phyloP scores from a whole-genome alignment of 2,113 vertebrate genomes.

The Zosterops lateralis region DNA sequence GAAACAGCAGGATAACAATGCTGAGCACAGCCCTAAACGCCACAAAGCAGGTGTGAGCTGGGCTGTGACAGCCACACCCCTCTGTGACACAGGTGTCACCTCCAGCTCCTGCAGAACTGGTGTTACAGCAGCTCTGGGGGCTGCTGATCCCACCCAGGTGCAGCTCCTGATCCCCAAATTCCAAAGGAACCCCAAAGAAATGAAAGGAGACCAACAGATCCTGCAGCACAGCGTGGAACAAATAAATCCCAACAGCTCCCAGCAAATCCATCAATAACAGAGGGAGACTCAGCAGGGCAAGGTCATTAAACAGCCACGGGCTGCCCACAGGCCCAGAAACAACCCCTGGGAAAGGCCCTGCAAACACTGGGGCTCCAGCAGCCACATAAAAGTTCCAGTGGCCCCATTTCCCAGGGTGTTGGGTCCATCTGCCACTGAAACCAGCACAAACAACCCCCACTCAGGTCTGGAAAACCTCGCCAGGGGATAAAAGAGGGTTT shows the following conservation, averaged over 20 bases:
- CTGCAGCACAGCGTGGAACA: not conserved
- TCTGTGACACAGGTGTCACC: not conserved
- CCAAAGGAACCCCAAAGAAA: not conserved
- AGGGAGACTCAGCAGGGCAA: not conserved
- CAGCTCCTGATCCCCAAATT: not conserved
- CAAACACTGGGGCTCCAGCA: not conserved
- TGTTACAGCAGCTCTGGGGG: not conserved
- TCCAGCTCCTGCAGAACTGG: not conserved
- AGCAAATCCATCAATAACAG: not conserved
- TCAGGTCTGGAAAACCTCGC: not conserved
- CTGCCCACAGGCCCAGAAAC: not conserved
- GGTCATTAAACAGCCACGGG: not conserved
- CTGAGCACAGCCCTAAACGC: not conserved
- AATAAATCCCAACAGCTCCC: not conserved
- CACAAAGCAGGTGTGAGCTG: not conserved
- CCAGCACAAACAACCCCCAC: not conserved
- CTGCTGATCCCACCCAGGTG: not conserved
- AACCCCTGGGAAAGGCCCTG: not conserved
- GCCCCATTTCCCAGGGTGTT: not conserved
- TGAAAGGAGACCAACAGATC: not conserved
- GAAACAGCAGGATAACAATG: not conserved
- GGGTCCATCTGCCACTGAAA: not conserved
- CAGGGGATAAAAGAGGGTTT: not conserved
- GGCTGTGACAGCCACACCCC: not conserved
- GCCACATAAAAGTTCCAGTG: accelerated